A percentile compares a stretch with the other conserved stretches of the same genome.
Evolutionary conservation across 2,888 invertebrate genomes (phyloP).

Genomic region (Cepaea hortensis): DNA sequence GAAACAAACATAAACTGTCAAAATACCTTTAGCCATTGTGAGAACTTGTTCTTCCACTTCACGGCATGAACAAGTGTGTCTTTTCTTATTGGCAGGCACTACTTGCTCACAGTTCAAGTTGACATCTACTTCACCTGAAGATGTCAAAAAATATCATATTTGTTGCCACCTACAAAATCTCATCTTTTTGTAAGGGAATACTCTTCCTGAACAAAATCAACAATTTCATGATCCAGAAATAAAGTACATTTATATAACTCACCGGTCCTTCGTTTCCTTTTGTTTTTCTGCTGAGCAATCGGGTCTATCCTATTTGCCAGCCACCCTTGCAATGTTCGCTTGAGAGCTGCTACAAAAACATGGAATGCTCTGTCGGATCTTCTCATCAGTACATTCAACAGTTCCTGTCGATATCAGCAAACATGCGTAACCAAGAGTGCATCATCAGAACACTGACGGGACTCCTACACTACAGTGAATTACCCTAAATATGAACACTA

Average conservation of each 20-base stretch:
- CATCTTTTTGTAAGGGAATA: no score
- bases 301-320: constrained; percentile 61
- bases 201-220: no score
- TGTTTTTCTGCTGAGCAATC: constrained; percentile 38
- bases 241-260: not conserved
- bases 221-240: no score
- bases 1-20: not conserved
- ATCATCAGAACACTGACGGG: no score
- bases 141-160: not conserved
- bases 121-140: constrained; percentile 60
- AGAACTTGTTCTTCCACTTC: constrained; percentile 62
- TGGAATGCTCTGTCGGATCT: constrained; percentile 62
- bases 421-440: no score
- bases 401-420: constrained; percentile 52
- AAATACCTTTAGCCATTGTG: constrained; percentile 57
- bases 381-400: constrained; percentile 59
- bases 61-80: constrained; percentile 56
- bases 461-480: no score
- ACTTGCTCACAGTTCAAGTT: constrained; percentile 59
- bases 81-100: constrained; percentile 49
- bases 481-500: no score
- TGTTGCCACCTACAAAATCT: no score
- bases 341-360: constrained; percentile 60
- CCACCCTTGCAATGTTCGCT: constrained; percentile 62
- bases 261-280: constrained; percentile 57